Conservation (phyloP, 2,797 vertebrate genomes). For the Tapirus indicus region DNA sequence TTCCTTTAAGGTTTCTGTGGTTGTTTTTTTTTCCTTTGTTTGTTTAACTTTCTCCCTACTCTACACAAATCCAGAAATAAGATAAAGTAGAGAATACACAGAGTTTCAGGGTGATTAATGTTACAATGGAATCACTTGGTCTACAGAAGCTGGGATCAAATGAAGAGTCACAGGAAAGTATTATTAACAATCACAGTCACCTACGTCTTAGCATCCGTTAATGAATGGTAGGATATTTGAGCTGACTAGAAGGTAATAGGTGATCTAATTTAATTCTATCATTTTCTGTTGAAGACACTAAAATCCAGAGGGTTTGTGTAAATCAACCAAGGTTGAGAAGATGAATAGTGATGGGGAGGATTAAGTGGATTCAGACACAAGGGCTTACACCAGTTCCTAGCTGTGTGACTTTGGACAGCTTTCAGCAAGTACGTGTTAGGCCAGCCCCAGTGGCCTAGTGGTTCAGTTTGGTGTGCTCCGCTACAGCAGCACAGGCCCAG, state of each 20-base stretch:
- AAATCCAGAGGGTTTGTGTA: not conserved
- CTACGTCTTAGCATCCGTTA: not conserved
- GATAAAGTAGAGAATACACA: not conserved
- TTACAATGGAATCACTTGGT: not conserved
- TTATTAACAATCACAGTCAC: not conserved
- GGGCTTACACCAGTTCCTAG: not conserved
- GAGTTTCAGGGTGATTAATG: not conserved
- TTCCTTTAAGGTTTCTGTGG: not conserved
- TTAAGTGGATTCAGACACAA: accelerated
- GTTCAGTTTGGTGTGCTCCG: too few species aligned
- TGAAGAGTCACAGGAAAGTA: not conserved
- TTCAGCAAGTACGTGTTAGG: not conserved
- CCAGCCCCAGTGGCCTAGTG: too few species aligned
- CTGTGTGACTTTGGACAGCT: not conserved
- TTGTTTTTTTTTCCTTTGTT: not conserved
- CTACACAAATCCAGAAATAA: not conserved
- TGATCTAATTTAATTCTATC: not conserved
- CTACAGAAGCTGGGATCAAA: not conserved
- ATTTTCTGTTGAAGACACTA: not conserved
- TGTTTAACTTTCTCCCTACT: not conserved
- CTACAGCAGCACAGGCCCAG: too few species aligned
- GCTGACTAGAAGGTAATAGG: not conserved
- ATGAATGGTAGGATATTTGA: not conserved
- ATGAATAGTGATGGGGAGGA: not conserved
- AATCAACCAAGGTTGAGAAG: not conserved